Percentiles rank a stretch among this genome's conserved stretches.
Conservation (phyloP, 2,113 vertebrate genomes). For the Gopherus evgoodei region DNA sequence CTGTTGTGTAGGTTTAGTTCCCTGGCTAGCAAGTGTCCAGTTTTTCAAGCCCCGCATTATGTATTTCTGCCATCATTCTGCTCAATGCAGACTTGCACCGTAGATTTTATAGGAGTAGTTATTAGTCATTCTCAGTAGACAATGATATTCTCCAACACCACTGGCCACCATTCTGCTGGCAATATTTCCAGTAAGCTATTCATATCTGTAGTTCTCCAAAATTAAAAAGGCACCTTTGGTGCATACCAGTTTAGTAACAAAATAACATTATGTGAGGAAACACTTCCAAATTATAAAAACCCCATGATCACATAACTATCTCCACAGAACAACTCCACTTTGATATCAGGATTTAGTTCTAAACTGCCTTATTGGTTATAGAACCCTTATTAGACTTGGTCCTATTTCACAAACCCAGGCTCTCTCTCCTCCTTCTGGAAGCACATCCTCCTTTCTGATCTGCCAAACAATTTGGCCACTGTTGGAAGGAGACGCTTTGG, state of each 20-base stretch:
- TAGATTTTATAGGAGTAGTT: not conserved
- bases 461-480: slow-evolving; percentile 4
- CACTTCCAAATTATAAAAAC: not conserved
- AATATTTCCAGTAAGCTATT: not conserved
- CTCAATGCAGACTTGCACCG: not conserved
- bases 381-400: not conserved
- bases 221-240: not conserved
- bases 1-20: not conserved
- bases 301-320: rapidly evolving
- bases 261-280: not conserved
- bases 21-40: not conserved
- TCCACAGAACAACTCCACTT: not conserved
- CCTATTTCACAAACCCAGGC: not conserved
- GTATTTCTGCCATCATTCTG: not conserved
- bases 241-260: not conserved
- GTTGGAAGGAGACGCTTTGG: slow-evolving; percentile 13
- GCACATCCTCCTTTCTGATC: not conserved
- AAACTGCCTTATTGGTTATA: not conserved
- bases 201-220: not conserved
- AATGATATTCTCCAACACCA: not conserved
- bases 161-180: not conserved
- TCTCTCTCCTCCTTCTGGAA: not conserved
- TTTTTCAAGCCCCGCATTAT: not conserved
- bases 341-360: not conserved
- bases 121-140: not conserved